Conservation (phyloP, 2,888 invertebrate species). For the Acronicta psi region DNA sequence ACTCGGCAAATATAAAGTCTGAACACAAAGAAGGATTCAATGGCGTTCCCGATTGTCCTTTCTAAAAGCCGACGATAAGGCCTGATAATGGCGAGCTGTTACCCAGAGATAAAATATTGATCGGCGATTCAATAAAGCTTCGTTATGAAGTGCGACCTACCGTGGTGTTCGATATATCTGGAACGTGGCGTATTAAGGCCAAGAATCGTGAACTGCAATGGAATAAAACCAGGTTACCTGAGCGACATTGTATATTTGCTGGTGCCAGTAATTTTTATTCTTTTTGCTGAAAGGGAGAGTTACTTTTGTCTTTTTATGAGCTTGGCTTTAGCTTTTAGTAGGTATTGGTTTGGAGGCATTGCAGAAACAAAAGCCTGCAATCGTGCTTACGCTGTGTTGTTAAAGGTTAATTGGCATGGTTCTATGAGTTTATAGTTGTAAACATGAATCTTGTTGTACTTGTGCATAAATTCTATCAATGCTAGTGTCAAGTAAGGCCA, state of each 20-base stretch:
- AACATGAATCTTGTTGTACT: slow-evolving; percentile 35
- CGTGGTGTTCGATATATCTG: slow-evolving; percentile 58
- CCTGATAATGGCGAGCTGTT: slow-evolving; percentile 56
- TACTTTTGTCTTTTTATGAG: slow-evolving; percentile 4
- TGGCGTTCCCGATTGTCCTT: slow-evolving; percentile 59
- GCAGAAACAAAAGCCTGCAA: slow-evolving; percentile 7
- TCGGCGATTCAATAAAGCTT: slow-evolving; percentile 71
- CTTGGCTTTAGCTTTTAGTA: slow-evolving; percentile 9
- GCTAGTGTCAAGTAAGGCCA: slow-evolving; percentile 13
- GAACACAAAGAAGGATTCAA: slow-evolving; percentile 45
- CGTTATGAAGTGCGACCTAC: slow-evolving; percentile 61
- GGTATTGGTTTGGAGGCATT: slow-evolving; percentile 1
- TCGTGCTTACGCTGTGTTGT: slow-evolving; percentile 15
- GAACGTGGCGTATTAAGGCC: slow-evolving; percentile 72
- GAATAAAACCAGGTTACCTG: slow-evolving; percentile 43
- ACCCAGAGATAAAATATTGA: slow-evolving; percentile 71
- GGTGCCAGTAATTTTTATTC: slow-evolving; percentile 13
- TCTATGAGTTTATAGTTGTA: slow-evolving; percentile 15
- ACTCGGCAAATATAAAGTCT: slow-evolving; percentile 27
- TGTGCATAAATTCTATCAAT: slow-evolving; percentile 30
- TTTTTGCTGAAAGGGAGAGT: not conserved
- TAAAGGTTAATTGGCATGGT: slow-evolving; percentile 40
- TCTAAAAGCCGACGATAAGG: slow-evolving; percentile 62
- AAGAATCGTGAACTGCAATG: slow-evolving; percentile 52
- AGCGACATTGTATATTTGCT: slow-evolving; percentile 32